Evolutionary conservation across 2,113 vertebrate genomes (phyloP), one percentile per base, ranked within the genome.

Genomic region (Neolamprologus caudopunctatus): DNA sequence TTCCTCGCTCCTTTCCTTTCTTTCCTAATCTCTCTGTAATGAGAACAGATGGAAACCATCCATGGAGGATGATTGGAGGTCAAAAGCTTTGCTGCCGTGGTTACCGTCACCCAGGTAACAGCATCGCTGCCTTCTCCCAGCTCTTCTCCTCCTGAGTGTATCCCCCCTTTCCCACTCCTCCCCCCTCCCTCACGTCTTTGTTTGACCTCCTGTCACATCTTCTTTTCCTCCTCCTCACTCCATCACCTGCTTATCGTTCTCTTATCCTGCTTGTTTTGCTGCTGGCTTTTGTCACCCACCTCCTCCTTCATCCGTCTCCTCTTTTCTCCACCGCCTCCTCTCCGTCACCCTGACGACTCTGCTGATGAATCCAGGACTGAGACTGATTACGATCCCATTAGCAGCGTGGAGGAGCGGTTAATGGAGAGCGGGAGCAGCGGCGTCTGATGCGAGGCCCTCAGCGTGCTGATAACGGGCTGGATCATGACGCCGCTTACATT

Each of bases 51-150:
- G 82, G 80, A 89, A 71, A 81, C 61, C 85, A 79, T 81, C 51
- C 53, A 66, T 80, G 80, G 61, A 88, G 66, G 85, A 89, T 84
- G 87, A 91, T 53, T 89, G 79, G 87, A 86, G 89, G 87, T 82
- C 85, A 87, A 45, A 85, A 51, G 75, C 81, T 83, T 81, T 68
- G 89, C 87, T 93, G 82, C 91, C 82, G 24, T 91, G 84, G 87
- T 89, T 68, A 91, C 91, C 11, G 71, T 93, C 87, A 88, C 89
- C 90, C 85, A 91, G 89, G 91, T 89, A 91, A 86, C 89, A 40
- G 57, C 11, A 81, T 82, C 61, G 8, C 50, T 19, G 2, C 57
- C 54, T 71, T 85, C 26, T 58, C 28, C 61, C 24, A 19, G 47
- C 4, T 8, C 40, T 8, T 17, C 28, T 33, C 21, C 21, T 58